Conservation (phyloP, 1,140 invertebrate species). For the Rhynchophorus ferrugineus region DNA sequence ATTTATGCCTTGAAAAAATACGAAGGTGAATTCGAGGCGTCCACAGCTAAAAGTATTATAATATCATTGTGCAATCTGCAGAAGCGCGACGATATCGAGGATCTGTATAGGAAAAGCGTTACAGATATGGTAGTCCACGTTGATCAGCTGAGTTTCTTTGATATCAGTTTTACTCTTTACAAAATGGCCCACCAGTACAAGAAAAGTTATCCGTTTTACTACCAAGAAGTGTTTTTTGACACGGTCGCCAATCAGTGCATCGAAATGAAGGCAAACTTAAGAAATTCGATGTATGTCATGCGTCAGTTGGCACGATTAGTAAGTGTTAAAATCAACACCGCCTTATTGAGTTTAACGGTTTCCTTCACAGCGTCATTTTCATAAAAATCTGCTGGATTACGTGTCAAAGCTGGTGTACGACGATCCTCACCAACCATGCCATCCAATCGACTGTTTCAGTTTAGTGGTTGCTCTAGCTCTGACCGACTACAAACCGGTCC, state of each 20-base stretch:
- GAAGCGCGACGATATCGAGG: conserved; percentile 39
- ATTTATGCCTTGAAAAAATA: conserved; percentile 42
- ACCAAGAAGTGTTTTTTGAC: conserved; percentile 51
- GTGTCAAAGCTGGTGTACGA: conserved; percentile 42
- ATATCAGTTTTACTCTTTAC: conserved; percentile 43
- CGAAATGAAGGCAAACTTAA: conserved; percentile 44
- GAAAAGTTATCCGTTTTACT: conserved; percentile 46
- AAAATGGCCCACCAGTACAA: conserved; percentile 40
- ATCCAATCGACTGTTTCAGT: conserved; percentile 39
- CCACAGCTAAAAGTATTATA: conserved; percentile 43
- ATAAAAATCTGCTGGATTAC: conserved; percentile 49
- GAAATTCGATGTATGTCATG: conserved; percentile 43
- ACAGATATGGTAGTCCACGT: conserved; percentile 42
- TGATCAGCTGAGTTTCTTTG: conserved; percentile 39
- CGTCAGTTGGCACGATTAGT: conserved; percentile 47
- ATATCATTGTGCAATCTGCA: conserved; percentile 44
- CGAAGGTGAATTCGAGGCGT: conserved; percentile 40
- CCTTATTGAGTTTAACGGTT: background rate
- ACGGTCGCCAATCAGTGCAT: conserved; percentile 43
- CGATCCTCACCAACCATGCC: conserved; percentile 30
- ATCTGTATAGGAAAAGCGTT: conserved; percentile 41
- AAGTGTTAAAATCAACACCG: conserved; percentile 23
- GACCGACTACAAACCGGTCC: conserved; percentile 50
- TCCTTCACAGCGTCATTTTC: conserved; percentile 43
- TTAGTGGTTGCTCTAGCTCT: conserved; percentile 46